Evolutionary conservation across 2,888 invertebrate genomes (phyloP), one percentile per base, ranked within the genome.

Genomic region (Meloe dianella): DNA sequence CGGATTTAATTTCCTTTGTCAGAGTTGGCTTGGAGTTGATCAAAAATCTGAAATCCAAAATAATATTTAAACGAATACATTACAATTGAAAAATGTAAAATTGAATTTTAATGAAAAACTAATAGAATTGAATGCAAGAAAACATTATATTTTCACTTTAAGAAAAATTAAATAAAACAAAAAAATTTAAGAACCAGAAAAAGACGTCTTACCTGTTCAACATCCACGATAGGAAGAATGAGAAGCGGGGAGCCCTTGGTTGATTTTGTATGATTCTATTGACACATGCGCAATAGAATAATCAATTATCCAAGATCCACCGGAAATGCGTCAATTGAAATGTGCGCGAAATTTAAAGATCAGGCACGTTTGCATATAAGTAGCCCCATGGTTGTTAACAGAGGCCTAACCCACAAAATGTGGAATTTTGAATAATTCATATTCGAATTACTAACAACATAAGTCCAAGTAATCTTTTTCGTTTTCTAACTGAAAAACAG

Each of bases 201-300:
- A 32, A 27, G 1, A 9, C 0, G 8, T 62, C 67, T 67, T 61
- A 67, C 67, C 67, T 65, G 59, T 27, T 60, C 67, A 65, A 65
- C 67, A 62, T 62, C 67, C 62, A 60, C 60, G 47, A 27, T 35
- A 32, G 51, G 22, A 54, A 63, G 32, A 54, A 41, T 38, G 62
- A 63, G 32, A 35, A 9, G 29, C 6, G 9, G 27, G 24, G 27
- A 27, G 4, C 27, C 2, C 4, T 27, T 27, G 2, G 2, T 4
- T 3, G 27, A 2, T 27, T 3, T 27, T 4, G 2, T 4, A 27
- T 10, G 59, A 22, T 20, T 27, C 1, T 30, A 10, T 22, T 41
- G 32, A 56, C 22, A 7, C 17, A 58, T 24, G 58, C 30, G 30
- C 27, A 58, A 12, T 29, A 22, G 30, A 58, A n/a, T n/a, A n/a